These are phyloP conservation scores for Cabera pusaria DNA, from an alignment of 2,888 invertebrate species.

Conservation along the genomic window DNA sequence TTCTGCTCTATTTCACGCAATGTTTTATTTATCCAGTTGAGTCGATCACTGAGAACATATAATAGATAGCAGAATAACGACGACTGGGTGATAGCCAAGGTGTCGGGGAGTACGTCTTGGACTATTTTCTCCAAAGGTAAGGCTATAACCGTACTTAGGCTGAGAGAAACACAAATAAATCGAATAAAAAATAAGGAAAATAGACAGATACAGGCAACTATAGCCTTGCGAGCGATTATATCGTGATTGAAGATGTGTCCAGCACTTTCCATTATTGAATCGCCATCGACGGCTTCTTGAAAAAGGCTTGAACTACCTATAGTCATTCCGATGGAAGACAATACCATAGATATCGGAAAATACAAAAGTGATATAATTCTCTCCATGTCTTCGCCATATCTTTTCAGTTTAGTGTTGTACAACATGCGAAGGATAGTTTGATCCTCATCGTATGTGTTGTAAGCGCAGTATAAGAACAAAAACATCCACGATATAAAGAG, in stretches of 20 bases:
- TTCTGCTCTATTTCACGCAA: constrained; percentile 43
- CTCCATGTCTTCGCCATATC: constrained; percentile 61
- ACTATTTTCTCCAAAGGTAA: constrained; percentile 54
- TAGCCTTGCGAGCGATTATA: constrained; percentile 35
- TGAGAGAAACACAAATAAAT: constrained; percentile 46
- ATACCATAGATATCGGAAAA: constrained; percentile 49
- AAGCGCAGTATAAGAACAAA: constrained; percentile 49
- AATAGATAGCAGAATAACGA: constrained; percentile 49
- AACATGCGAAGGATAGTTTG: constrained; percentile 56
- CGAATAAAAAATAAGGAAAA: constrained; percentile 38
- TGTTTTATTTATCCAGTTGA: constrained; percentile 49
- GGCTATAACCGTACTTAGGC: constrained; percentile 37
- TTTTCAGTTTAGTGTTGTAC: constrained; percentile 55
- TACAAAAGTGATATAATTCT: constrained; percentile 42
- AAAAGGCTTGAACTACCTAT: constrained; percentile 36
- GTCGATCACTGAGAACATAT: constrained; percentile 45
- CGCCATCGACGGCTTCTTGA: constrained; percentile 48
- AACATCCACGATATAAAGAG: constrained; percentile 41
- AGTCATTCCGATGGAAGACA: constrained; percentile 48
- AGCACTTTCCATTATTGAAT: constrained; percentile 43
- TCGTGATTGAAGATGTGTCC: constrained; percentile 48
- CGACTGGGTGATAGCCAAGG: constrained; percentile 43
- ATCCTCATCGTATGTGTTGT: constrained; percentile 42
- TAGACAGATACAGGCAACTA: constrained; percentile 39
- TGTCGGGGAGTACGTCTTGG: constrained; percentile 50